These are phyloP conservation scores for Brachionus plicatilis DNA, from an alignment of 1,140 invertebrate genomes.

Conservation along the genomic window DNA sequence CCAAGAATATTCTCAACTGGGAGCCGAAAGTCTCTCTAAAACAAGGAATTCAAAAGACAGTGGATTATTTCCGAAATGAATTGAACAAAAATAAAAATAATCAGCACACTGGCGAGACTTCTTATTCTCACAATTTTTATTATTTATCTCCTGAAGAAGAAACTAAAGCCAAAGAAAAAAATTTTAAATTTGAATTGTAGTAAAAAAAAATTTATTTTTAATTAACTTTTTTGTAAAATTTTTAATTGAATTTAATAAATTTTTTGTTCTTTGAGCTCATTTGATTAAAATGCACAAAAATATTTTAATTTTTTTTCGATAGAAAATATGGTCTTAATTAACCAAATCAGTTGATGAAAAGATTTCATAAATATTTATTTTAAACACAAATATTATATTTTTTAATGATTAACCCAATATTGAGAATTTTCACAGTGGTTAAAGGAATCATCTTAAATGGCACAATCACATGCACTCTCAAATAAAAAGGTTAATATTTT, in stretches of 20 bases:
- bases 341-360: background rate
- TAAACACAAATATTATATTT: background rate
- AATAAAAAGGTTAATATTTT: too few species aligned
- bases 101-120: background rate
- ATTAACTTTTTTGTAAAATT: background rate
- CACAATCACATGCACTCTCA: background rate
- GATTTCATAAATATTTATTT: background rate
- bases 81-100: slow-evolving; percentile 33
- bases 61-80: slow-evolving; percentile 83
- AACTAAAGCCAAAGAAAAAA: background rate
- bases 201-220: background rate
- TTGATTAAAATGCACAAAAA: background rate
- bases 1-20: slow-evolving; percentile 80
- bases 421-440: too few species aligned
- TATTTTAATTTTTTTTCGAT: background rate
- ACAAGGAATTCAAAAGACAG: slow-evolving; percentile 76
- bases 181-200: slow-evolving; percentile 2
- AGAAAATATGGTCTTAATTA: background rate
- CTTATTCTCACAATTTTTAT: slow-evolving; percentile 16
- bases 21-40: slow-evolving; percentile 79
- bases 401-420: background rate
- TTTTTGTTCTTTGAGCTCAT: too few species aligned
- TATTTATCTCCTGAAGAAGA: slow-evolving; percentile 1
- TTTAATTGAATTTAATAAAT: too few species aligned
- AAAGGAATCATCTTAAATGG: too few species aligned